phyloP scores from a whole-genome alignment of 2,797 vertebrate species.

The Parauchenoglanis punctatus region DNA sequence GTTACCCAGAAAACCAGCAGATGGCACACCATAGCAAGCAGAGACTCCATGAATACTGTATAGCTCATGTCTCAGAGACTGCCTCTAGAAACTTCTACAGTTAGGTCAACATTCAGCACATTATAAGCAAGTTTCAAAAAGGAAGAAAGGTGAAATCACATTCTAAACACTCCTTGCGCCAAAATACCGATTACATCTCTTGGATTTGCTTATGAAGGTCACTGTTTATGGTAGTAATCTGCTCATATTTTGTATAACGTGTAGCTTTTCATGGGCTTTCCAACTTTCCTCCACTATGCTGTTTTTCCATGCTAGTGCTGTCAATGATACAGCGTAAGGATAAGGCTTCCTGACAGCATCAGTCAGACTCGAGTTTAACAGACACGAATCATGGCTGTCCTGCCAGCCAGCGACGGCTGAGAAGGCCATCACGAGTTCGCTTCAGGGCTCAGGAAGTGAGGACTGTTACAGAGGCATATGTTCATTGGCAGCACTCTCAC shows the following conservation, averaged over 20 bases:
- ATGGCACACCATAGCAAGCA: constrained; percentile 67
- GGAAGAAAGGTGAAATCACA: neutral
- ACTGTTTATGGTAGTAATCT: neutral
- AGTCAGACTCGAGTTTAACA: constrained; percentile 68
- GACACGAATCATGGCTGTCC: constrained; percentile 62
- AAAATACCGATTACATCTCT: neutral
- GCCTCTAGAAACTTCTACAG: constrained; percentile 53
- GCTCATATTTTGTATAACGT: neutral
- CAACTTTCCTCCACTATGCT: neutral
- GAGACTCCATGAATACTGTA: constrained; percentile 44
- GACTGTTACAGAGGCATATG: constrained; percentile 77
- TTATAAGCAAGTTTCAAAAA: neutral
- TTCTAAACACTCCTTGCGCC: neutral
- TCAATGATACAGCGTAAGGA: constrained; percentile 54
- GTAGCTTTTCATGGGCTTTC: neutral
- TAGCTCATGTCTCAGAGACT: neutral
- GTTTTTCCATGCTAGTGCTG: constrained; percentile 16
- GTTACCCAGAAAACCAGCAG: constrained; percentile 67
- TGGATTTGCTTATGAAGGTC: neutral
- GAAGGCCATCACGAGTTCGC: constrained; percentile 60
- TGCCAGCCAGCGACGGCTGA: constrained; percentile 66
- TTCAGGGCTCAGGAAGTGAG: constrained; percentile 70
- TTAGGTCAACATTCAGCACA: constrained; percentile 29
- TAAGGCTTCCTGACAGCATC: constrained; percentile 74
- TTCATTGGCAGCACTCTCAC: constrained; percentile 69